Evolutionary conservation across 53 echinoderm and acorn worm genomes (phyloP).

Genomic region (Patiria pectinifera): DNA sequence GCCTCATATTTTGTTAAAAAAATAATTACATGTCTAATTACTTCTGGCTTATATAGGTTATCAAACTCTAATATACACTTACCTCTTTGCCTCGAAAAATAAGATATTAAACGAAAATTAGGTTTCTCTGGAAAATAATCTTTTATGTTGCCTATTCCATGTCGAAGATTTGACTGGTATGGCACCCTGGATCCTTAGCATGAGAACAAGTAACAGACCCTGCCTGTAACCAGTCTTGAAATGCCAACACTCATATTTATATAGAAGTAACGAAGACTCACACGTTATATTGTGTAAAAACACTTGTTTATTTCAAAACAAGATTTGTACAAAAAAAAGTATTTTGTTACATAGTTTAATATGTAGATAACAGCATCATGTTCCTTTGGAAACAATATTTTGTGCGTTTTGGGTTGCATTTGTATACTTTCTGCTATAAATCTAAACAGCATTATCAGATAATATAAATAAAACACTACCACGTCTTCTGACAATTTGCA

Average conservation of each 20-base stretch:
- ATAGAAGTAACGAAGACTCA: background rate
- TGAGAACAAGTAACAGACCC: background rate
- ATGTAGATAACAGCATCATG: conserved; percentile 37
- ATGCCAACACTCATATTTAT: background rate
- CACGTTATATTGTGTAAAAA: background rate
- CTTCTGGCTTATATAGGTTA: too few relatives aligned
- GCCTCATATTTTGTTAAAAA: too few relatives aligned
- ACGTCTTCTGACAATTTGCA: background rate
- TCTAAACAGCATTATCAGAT: conserved; percentile 51
- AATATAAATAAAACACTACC: conserved; percentile 26
- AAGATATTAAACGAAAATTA: too few relatives aligned
- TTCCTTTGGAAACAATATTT: conserved; percentile 10
- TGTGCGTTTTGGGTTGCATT: conserved; percentile 36
- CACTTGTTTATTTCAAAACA: background rate
- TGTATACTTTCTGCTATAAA: conserved; percentile 52
- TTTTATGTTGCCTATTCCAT: too few relatives aligned
- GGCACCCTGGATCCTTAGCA: too few relatives aligned
- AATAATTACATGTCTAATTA: too few relatives aligned
- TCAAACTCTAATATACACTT: too few relatives aligned
- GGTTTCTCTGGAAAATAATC: too few relatives aligned
- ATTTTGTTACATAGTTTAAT: conserved; percentile 49
- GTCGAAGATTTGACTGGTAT: too few relatives aligned
- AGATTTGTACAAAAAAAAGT: conserved; percentile 15
- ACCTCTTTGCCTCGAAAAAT: too few relatives aligned
- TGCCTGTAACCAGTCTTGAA: background rate